These are phyloP conservation scores for Morus bassanus DNA, from an alignment of 2,797 vertebrate genomes.

Conservation along the genomic window DNA sequence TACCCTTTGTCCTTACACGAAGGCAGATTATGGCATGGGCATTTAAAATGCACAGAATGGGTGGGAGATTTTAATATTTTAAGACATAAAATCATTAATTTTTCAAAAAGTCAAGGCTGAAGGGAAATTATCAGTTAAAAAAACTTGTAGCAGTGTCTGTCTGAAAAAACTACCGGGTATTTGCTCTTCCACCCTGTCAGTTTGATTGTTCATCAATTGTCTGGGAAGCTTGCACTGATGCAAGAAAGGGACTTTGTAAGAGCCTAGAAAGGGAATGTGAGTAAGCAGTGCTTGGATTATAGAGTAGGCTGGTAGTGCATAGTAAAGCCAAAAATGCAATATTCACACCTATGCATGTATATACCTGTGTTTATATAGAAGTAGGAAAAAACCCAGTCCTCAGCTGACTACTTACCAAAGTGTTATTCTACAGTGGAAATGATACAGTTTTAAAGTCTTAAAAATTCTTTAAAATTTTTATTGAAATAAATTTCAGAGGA, in stretches of 20 bases:
- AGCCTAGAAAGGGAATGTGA: constrained; percentile 29
- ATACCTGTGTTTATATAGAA: neutral
- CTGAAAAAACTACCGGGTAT: constrained; percentile 56
- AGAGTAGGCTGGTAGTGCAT: neutral
- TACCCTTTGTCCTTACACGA: constrained; percentile 11
- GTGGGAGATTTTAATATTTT: constrained; percentile 68
- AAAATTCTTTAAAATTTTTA: neutral
- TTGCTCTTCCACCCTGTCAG: constrained; percentile 67
- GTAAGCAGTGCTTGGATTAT: neutral
- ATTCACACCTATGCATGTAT: neutral
- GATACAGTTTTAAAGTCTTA: neutral
- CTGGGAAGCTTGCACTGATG: constrained; percentile 25
- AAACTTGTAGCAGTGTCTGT: constrained; percentile 51
- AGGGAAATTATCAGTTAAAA: constrained; percentile 67
- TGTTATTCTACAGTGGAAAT: neutral
- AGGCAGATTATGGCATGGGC: constrained; percentile 1
- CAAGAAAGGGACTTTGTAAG: constrained; percentile 41
- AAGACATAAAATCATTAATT: constrained; percentile 76
- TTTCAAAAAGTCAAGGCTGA: constrained; percentile 67
- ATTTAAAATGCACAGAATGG: constrained; percentile 52
- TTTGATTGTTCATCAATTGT: constrained; percentile 64
- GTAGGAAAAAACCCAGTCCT: rapidly evolving
- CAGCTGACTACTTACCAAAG: neutral
- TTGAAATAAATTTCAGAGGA: neutral
- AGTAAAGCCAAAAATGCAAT: neutral